phyloP scores from a whole-genome alignment of 2,113 vertebrate genomes.

The Esox niger region DNA sequence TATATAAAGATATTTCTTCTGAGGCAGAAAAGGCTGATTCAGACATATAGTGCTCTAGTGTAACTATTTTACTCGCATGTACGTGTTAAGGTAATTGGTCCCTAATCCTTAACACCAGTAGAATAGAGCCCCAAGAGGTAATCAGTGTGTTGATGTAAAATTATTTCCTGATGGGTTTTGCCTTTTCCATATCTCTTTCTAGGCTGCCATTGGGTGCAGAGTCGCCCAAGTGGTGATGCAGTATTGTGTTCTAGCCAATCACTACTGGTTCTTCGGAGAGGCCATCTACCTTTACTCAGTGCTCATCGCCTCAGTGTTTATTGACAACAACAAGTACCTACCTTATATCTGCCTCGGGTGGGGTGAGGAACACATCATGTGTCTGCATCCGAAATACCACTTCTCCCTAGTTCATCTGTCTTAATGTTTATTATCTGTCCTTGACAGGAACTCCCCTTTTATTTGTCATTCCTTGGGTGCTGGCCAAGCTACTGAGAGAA shows the following conservation, averaged over 20 bases:
- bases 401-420: neutral
- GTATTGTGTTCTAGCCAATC: constrained; percentile 83
- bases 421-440: neutral
- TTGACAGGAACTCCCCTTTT: constrained; percentile 75
- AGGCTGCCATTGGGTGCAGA: constrained; percentile 79
- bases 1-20: too few species aligned
- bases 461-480: constrained; percentile 79
- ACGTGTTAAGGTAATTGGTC: too few species aligned
- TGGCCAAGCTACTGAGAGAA: constrained; percentile 76
- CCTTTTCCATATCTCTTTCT: neutral
- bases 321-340: constrained; percentile 76
- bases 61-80: too few species aligned
- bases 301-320: constrained; percentile 78
- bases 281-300: constrained; percentile 81
- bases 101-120: too few species aligned
- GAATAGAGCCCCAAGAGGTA: too few species aligned
- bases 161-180: neutral
- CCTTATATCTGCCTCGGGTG: constrained; percentile 81
- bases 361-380: constrained; percentile 65
- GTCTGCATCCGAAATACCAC: neutral
- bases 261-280: constrained; percentile 85
- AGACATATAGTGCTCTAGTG: neutral
- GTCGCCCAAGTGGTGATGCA: constrained; percentile 80
- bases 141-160: too few species aligned
- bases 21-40: too few species aligned